Evolutionary conservation across 2,113 vertebrate genomes (phyloP).

Genomic region (Heterotilapia buettikoferi): DNA sequence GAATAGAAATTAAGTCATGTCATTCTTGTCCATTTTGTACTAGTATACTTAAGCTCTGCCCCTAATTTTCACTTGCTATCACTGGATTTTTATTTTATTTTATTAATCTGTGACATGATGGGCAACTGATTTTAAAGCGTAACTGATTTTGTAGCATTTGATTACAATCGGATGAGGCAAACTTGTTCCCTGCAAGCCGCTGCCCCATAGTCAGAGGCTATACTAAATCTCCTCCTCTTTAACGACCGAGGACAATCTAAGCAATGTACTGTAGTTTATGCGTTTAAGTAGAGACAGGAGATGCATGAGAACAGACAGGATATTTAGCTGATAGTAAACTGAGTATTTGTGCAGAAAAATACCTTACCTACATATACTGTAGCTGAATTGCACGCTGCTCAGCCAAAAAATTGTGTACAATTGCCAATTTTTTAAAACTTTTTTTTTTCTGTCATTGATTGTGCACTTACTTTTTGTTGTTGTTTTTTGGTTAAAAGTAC

Average conservation of each 20-base stretch:
- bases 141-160: conserved; percentile 33
- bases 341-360: conserved; percentile 8
- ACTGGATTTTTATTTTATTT: neutral
- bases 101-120: neutral
- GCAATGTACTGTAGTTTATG: conserved; percentile 31
- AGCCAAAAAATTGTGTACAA: conserved; percentile 49
- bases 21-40: conserved; percentile 3
- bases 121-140: neutral
- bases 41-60: neutral
- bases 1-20: neutral
- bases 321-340: conserved; percentile 18
- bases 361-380: conserved; percentile 33
- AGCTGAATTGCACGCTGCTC: conserved; percentile 56
- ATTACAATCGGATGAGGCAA: conserved; percentile 47
- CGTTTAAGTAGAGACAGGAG: conserved; percentile 24
- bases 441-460: conserved; percentile 53
- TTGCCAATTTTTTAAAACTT: conserved; percentile 39
- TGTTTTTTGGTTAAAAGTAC: conserved; percentile 1
- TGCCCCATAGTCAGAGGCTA: conserved; percentile 5
- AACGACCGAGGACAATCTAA: conserved; percentile 55
- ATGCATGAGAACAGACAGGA: conserved; percentile 28
- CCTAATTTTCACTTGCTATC: neutral
- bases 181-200: conserved; percentile 10
- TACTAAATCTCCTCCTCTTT: conserved; percentile 32
- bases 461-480: conserved; percentile 54